These are phyloP conservation scores for Cephus runcator DNA, from an alignment of 2,888 invertebrate species.

Conservation along the genomic window DNA sequence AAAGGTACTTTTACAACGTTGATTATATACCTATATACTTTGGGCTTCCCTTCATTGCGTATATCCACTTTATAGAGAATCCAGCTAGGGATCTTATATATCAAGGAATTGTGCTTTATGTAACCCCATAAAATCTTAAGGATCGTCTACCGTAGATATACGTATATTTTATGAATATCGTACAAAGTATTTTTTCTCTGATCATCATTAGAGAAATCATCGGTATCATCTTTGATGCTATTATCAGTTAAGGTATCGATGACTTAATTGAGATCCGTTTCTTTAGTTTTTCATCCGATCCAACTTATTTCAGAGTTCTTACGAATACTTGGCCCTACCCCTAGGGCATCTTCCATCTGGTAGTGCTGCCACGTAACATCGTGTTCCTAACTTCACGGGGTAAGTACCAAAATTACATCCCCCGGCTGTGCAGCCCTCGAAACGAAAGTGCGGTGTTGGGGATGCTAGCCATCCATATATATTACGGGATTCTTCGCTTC, in stretches of 20 bases:
- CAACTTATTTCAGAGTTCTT: slow-evolving; percentile 44
- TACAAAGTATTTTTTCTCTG: too few relatives aligned
- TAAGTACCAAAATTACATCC: slow-evolving; percentile 58
- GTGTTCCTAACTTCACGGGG: slow-evolving; percentile 53
- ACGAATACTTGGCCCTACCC: slow-evolving; percentile 40
- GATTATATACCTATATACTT: slow-evolving; percentile 26
- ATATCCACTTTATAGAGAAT: background rate
- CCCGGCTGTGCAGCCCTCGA: slow-evolving; percentile 41
- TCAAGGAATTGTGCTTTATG: background rate
- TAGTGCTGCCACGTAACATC: slow-evolving; percentile 58
- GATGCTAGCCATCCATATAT: slow-evolving; percentile 50
- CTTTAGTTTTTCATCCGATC: background rate
- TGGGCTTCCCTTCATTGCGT: background rate
- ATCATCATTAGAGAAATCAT: background rate
- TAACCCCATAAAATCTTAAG: background rate
- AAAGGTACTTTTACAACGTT: slow-evolving; percentile 35
- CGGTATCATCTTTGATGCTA: background rate
- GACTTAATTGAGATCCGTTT: background rate
- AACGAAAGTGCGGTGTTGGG: slow-evolving; percentile 44
- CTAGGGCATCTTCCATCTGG: slow-evolving; percentile 46
- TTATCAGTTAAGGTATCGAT: background rate
- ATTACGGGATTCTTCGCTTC: slow-evolving; percentile 50
- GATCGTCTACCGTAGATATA: background rate
- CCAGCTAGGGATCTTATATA: background rate
- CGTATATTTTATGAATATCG: too few relatives aligned